phyloP scores from a whole-genome alignment of 2,888 invertebrate species.

The Pyrochroa serraticornis region DNA sequence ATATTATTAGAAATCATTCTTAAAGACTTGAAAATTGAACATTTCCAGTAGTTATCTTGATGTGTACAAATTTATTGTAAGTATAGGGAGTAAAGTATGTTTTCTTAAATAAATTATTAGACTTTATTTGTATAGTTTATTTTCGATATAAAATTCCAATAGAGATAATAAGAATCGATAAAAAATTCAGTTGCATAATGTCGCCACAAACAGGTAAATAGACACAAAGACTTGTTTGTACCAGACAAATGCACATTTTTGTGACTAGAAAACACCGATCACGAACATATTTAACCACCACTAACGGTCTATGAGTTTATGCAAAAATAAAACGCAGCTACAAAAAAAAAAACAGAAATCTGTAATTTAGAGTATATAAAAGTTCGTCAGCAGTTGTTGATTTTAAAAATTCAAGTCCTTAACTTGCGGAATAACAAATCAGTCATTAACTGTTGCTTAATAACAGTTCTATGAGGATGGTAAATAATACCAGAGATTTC shows the following conservation, averaged over 20 bases:
- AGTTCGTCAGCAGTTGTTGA: too few species aligned
- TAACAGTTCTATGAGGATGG: too few species aligned
- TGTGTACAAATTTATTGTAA: slow-evolving; percentile 11
- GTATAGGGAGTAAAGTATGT: slow-evolving; percentile 7
- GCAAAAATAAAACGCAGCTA: not conserved
- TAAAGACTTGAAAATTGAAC: slow-evolving; percentile 3
- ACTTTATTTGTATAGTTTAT: slow-evolving; percentile 21
- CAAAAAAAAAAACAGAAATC: not conserved
- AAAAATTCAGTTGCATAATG: slow-evolving; percentile 14
- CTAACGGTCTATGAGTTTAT: not conserved
- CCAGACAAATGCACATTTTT: slow-evolving; percentile 22
- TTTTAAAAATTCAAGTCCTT: too few species aligned
- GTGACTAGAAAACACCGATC: slow-evolving; percentile 17
- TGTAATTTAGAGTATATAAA: too few species aligned
- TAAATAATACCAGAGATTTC: too few species aligned
- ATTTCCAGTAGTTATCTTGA: slow-evolving; percentile 1
- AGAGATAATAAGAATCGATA: slow-evolving; percentile 14
- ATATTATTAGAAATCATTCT: not conserved
- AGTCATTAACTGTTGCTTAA: too few species aligned
- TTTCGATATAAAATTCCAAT: slow-evolving; percentile 21
- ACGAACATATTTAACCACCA: not conserved
- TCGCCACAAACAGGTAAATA: not conserved
- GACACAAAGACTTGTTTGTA: slow-evolving; percentile 19
- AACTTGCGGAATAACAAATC: too few species aligned
- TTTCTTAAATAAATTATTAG: slow-evolving; percentile 16